Percentiles rank a stretch among this genome's conserved stretches.
Evolutionary conservation across 2,113 vertebrate genomes (phyloP).

Genomic region (Poeciliopsis prolifica): DNA sequence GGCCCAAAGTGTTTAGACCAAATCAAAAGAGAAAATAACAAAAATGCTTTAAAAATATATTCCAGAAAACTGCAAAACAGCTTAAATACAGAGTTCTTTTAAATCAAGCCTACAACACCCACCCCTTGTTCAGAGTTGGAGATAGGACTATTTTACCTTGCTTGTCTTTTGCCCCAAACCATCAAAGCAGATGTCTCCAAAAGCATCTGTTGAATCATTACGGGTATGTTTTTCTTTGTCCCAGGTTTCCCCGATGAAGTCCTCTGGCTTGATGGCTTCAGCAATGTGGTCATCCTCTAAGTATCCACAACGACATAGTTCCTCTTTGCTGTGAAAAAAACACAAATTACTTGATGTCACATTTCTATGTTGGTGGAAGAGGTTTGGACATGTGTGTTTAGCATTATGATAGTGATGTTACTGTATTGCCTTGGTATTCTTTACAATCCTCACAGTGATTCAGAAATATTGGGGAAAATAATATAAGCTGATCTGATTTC

Average conservation of each 20-base stretch:
- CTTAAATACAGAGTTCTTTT: too few species aligned
- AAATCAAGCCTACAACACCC: too few species aligned
- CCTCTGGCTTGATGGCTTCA: constrained; percentile 79
- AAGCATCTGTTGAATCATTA: constrained; percentile 90
- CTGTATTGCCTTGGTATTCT: neutral
- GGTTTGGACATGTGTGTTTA: neutral
- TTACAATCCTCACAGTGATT: neutral
- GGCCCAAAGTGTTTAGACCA: too few species aligned
- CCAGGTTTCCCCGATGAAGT: constrained; percentile 81
- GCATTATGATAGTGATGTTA: neutral
- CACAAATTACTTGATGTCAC: neutral
- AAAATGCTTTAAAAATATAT: too few species aligned
- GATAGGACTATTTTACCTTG: constrained; percentile 77
- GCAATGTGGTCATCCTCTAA: constrained; percentile 79
- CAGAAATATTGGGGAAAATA: neutral
- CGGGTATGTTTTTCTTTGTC: constrained; percentile 80
- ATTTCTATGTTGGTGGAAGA: neutral
- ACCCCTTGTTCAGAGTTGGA: too few species aligned
- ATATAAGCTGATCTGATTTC: neutral
- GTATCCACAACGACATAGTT: constrained; percentile 87
- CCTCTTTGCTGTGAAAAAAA: constrained; percentile 70
- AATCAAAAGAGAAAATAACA: too few species aligned
- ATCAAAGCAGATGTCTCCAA: constrained; percentile 87
- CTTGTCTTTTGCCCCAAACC: constrained; percentile 83
- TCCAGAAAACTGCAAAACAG: too few species aligned